Conservation (phyloP, 2,113 vertebrate species). For the Carassius auratus region DNA sequence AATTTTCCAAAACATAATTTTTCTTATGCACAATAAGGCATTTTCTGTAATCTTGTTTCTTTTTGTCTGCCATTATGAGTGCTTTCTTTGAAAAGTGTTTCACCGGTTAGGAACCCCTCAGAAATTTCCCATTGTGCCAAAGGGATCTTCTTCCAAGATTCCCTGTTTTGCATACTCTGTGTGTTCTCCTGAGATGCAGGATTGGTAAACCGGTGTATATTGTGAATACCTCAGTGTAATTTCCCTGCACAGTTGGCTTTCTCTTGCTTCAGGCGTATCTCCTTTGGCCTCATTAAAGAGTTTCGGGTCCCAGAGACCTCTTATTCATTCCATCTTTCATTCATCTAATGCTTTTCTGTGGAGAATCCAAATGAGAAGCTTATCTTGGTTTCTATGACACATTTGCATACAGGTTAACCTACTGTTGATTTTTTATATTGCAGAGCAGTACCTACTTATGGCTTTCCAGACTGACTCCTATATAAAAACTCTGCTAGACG, state of each 20-base stretch:
- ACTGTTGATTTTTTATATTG: neutral
- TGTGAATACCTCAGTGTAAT: neutral
- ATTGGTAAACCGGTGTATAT: neutral
- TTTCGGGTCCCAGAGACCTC: neutral
- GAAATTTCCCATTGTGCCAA: neutral
- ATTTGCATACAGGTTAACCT: neutral
- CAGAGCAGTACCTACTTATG: neutral
- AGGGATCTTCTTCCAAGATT: neutral
- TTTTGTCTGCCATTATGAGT: neutral
- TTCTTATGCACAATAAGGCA: neutral
- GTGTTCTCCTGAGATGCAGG: neutral
- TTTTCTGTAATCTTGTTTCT: neutral
- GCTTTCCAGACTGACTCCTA: neutral
- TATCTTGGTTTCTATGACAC: neutral
- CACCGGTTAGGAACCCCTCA: neutral
- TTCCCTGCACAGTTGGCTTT: constrained; percentile 2
- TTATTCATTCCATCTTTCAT: neutral
- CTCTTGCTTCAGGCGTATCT: constrained; percentile 4
- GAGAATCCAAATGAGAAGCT: neutral
- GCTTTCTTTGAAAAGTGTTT: constrained; percentile 1
- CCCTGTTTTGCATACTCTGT: neutral
- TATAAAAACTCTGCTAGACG: neutral
- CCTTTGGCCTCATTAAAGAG: constrained; percentile 38
- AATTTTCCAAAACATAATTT: neutral
- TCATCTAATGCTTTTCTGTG: neutral